Conservation (phyloP, 2,888 invertebrate species). For the Dicycla oo region DNA sequence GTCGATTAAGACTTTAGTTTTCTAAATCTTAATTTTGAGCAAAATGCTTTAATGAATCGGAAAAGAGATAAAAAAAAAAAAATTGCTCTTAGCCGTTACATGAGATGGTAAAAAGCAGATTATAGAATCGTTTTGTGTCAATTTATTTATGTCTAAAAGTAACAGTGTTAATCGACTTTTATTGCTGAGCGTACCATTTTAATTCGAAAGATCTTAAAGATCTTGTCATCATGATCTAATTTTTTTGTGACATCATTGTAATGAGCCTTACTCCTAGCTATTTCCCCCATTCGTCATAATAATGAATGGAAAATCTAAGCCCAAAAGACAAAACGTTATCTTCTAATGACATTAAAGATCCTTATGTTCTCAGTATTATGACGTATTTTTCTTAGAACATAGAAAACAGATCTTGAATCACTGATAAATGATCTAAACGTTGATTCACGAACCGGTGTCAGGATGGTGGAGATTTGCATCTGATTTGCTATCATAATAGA, state of each 20-base stretch:
- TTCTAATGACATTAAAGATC: constrained; percentile 16
- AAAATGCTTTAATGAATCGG: too few species aligned
- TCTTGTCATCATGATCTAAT: not conserved
- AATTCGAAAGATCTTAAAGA: not conserved
- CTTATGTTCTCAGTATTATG: constrained; percentile 38
- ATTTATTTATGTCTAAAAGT: too few species aligned
- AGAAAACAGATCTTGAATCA: constrained; percentile 14
- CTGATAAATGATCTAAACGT: constrained; percentile 24
- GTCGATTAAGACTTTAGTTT: too few species aligned
- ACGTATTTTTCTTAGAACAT: constrained; percentile 41
- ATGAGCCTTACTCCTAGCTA: not conserved
- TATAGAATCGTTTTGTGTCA: too few species aligned
- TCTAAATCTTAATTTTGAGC: too few species aligned
- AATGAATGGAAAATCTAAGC: constrained; percentile 3
- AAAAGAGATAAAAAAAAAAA: too few species aligned
- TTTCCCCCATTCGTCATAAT: not conserved
- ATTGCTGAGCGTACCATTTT: too few species aligned
- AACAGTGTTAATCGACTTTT: too few species aligned
- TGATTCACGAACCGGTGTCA: constrained; percentile 38
- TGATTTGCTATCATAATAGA: constrained; percentile 18
- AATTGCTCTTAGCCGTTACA: too few species aligned
- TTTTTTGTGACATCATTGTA: constrained; percentile 3
- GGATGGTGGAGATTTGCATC: constrained; percentile 1
- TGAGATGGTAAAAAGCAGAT: too few species aligned
- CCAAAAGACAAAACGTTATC: constrained; percentile 20